Evolutionary conservation across 1,140 invertebrate species (phyloP), one percentile per base, ranked within the genome.

Genomic region (Cryptotermes secundus): DNA sequence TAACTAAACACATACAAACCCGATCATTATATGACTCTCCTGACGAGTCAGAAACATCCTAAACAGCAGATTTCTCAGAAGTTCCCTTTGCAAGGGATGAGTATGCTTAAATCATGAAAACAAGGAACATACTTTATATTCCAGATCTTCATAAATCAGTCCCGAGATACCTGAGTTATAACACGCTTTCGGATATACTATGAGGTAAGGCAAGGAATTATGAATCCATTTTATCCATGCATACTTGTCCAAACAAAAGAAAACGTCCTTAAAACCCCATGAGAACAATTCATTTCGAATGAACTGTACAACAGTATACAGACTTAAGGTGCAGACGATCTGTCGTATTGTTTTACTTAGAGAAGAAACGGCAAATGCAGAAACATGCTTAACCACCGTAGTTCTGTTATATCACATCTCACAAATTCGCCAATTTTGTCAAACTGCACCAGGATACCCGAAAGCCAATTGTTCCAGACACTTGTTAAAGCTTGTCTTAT

Each of bases 301-400:
- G 59, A 72, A 72, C 59, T 31, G 59, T 72, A 72, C 59, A 72
- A 72, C 59, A 72, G 26, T 72, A 72, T 6, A 72, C 59, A 72
- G 59, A 72, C 26, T 31, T 0, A 31, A 72, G n/a, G 59, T 31
- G 59, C n/a, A 12, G 59, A 26, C 26, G 59, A 72, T 31, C n/a
- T 72, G 26, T 12, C 10, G 26, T 49, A 19, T 26, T 14, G 59
- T n/a, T 31, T 7, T n/a, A 31, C 59, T 72, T n/a, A 72, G 26
- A n/a, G 59, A 26, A 72, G 59, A 72, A 72, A 31, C 59, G n/a
- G 7, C 26, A 7, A 31, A 72, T 72, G 59, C 59, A 72, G 59
- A 31, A 49, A 49, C 45, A 49, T 19, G 45, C 16, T 6, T 3
- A 49, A 49, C 45, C 45, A 49, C 45, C 3, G 16, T 12, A 14